These are phyloP conservation scores for Atractosteus spatula DNA, from an alignment of 2,113 vertebrate species.

Conservation along the genomic window DNA sequence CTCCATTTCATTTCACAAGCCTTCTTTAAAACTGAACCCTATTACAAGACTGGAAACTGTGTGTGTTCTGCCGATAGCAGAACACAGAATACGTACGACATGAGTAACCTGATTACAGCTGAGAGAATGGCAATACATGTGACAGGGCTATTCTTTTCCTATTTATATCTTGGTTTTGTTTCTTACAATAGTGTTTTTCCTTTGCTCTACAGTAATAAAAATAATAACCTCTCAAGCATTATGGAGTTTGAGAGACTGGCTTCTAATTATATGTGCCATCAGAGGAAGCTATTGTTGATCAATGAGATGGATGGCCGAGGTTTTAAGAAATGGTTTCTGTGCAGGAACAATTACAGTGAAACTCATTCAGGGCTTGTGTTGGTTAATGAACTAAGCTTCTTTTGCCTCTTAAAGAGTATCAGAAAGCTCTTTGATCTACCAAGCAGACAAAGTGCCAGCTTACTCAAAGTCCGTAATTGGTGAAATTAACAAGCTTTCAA, in stretches of 20 bases:
- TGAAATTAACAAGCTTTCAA: slow-evolving; percentile 19
- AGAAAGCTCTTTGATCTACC: slow-evolving; percentile 20
- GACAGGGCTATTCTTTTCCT: no score
- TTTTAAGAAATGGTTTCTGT: slow-evolving; percentile 22
- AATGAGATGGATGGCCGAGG: slow-evolving; percentile 11
- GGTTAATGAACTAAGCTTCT: slow-evolving; percentile 14
- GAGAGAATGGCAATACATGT: no score
- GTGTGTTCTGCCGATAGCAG: no score
- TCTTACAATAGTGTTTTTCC: no score
- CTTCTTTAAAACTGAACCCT: no score
- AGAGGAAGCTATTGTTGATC: slow-evolving; percentile 23
- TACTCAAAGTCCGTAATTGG: slow-evolving; percentile 20
- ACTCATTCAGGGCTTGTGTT: slow-evolving; percentile 2
- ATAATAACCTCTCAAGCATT: slow-evolving; percentile 6
- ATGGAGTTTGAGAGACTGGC: slow-evolving; percentile 1
- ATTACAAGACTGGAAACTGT: no score
- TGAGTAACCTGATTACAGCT: no score
- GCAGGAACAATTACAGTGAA: slow-evolving; percentile 1
- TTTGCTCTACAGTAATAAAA: not conserved
- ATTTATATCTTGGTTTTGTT: no score
- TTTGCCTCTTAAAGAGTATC: not conserved
- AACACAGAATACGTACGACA: no score
- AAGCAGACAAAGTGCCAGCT: slow-evolving; percentile 10
- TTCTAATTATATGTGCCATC: slow-evolving; percentile 25
- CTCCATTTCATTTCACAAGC: no score